phyloP scores from a whole-genome alignment of 2,797 vertebrate genomes.

The Xyrichtys novacula region DNA sequence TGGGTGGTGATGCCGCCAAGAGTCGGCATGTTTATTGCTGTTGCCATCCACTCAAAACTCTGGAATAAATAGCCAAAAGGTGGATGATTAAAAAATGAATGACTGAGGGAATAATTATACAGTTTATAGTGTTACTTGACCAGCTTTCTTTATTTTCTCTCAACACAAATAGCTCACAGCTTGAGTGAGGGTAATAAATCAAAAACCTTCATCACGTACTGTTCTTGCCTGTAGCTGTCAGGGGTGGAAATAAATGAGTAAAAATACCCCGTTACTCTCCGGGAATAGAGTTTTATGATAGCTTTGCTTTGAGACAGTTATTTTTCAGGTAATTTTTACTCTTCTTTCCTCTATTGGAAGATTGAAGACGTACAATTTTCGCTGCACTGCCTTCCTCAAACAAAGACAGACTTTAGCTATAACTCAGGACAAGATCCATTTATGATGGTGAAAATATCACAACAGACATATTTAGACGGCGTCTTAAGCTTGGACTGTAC shows the following conservation, averaged over 20 bases:
- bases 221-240: neutral
- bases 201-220: constrained; percentile 21
- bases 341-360: neutral
- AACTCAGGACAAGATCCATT: too few relatives aligned
- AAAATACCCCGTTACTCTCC: neutral
- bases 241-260: neutral
- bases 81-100: constrained; percentile 62
- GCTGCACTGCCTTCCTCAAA: too few relatives aligned
- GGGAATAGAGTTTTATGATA: neutral
- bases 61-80: constrained; percentile 59
- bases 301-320: neutral
- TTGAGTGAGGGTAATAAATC: constrained; percentile 66
- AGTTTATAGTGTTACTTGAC: constrained; percentile 35
- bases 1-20: constrained; percentile 56
- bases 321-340: neutral
- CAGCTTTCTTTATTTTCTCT: constrained; percentile 58
- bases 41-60: constrained; percentile 46
- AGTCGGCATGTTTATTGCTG: constrained; percentile 59
- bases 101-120: constrained; percentile 50
- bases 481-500: too few relatives aligned
- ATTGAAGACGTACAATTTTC: too few relatives aligned
- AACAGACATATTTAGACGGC: too few relatives aligned
- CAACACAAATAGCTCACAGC: constrained; percentile 46
- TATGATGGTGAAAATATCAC: too few relatives aligned
- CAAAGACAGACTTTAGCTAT: too few relatives aligned